Base-by-base conservation (phyloP, 1,140 invertebrate genomes). In the Magallana gigas region DNA sequence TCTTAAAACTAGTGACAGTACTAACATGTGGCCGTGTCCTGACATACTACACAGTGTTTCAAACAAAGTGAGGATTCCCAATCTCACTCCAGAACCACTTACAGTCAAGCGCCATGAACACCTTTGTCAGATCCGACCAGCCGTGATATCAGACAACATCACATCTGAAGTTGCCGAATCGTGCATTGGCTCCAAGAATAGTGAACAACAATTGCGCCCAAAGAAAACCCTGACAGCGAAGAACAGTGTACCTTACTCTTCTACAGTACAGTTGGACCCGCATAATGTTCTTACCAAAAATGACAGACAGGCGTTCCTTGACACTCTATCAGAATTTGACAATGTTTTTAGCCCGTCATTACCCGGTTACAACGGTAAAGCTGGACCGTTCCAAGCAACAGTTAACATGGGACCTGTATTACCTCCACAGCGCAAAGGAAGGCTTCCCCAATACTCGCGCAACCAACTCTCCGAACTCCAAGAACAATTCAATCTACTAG, bases 331-430 rank as follows among this genome's bases (percentile, higher is more conserved):
- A 18, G 64, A 88, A 68, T 85, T 86, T 71, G 88, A 91, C 56
- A 62, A 82, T 58, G 87, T 91, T n/a, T 92, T 90, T 57, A 57
- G 76, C 58, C 83, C 58, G 1, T 16, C 87, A 11, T 23, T 88
- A 18, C n/a, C 83, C 5, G 89, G 87, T 29, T 91, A 91, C 60
- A 91, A 91, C 83, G 90, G 85, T 64, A 58, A 82, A 16, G 9
- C 57, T 23, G 84, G 90, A n/a, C 83, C 87, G 16, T 90, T 91
- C 57, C 48, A 91, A 83, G 88, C 87, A n/a, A 68, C 87, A 16
- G 88, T 91, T 12, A 90, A 90, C 84, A 91, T 91, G 91, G 90
- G 90, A n/a, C 90, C 90, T 29, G 86, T 86, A 57, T 87, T 86
- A 68, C 90, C 90, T 1, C 90, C 89, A n/a, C 90, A 92, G 83